Base-by-base conservation (phyloP, 2,888 invertebrate species). In the Bruchidius siliquastri region DNA sequence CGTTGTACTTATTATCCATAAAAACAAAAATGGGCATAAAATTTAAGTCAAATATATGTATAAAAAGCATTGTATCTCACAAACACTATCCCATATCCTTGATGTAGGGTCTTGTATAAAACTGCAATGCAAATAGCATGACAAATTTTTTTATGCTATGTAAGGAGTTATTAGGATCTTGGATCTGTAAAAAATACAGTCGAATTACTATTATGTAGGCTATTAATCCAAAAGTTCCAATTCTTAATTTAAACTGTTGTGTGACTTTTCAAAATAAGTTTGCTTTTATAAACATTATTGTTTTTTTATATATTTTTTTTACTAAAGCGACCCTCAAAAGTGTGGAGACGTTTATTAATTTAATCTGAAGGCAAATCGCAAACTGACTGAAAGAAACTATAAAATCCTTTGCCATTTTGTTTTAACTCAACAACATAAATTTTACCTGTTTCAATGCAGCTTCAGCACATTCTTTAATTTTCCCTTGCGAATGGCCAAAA, bases 131-230 rank as follows among this genome's bases (percentile, higher is more conserved):
- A n/a, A 90, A 82, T 30, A 84, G 82, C 67, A 87, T 85, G 70
- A 89, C 82, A 73, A 90, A 86, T 8, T 84, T 82, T 70, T 87
- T 84, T 2, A 87, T 88, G 77, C 89, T 90, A 80, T 89, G 89
- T 73, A 90, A 82, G 0, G 89, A 90, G 83, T 89, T 90, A 68
- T 85, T 86, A 8, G 89, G 87, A 79, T 89, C 89, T 79, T 88
- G 88, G 76, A 90, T 89, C 85, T 86, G 75, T 73, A 83, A 83
- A 69, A 30, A 71, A 75, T 72, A 13, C 1, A 49, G 18, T 8
- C 13, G 26, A 26, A 26, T 26, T 26, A 26, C 8, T 26, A 26
- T 2, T 26, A 26, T 4, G 2, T 26, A 26, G 2, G 26, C n/a
- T n/a, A n/a, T n/a, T 26, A 26, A 26, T 26, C 2, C 26, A 26